Percentiles rank a stretch among this genome's conserved stretches.
phyloP scores from a whole-genome alignment of 2,888 invertebrate species.

The Gymnosoma rotundatum region DNA sequence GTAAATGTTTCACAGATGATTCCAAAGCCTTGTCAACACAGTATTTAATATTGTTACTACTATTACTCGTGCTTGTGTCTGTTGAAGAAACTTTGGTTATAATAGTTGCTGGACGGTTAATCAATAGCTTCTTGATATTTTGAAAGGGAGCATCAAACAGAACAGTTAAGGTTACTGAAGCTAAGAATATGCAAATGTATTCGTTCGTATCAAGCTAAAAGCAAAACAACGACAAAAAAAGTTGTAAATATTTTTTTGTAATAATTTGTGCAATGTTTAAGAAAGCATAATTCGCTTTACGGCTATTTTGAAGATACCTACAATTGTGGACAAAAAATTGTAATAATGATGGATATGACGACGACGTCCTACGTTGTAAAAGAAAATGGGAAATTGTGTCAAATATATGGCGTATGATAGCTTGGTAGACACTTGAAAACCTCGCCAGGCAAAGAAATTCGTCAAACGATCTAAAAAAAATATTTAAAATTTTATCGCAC shows the following conservation, averaged over 20 bases:
- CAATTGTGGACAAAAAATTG: conserved; percentile 84
- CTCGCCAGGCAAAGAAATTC: conserved; percentile 84
- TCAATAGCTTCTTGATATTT: conserved; percentile 85
- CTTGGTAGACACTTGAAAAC: conserved; percentile 86
- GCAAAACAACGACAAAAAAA: conserved; percentile 1
- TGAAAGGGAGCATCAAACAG: conserved; percentile 87
- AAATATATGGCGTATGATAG: conserved; percentile 88
- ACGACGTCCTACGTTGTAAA: conserved; percentile 86
- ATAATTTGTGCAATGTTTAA: not conserved
- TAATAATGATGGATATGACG: conserved; percentile 85
- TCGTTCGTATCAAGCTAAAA: conserved; percentile 86
- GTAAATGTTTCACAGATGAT: conserved; percentile 71
- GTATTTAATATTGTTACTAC: conserved; percentile 26
- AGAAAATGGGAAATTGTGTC: conserved; percentile 88
- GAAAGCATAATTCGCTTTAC: not conserved
- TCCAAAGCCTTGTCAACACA: conserved; percentile 38
- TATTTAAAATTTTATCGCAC: not conserved
- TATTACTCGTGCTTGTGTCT: not conserved
- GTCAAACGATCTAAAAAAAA: conserved; percentile 83
- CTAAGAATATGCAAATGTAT: conserved; percentile 83
- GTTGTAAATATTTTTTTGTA: not conserved
- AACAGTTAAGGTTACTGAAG: conserved; percentile 85
- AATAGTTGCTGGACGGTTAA: conserved; percentile 73
- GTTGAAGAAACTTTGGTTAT: conserved; percentile 21
- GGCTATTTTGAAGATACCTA: conserved; percentile 76